These are phyloP conservation scores for Liopterus haemorrhoidalis DNA, from an alignment of 2,888 invertebrate genomes.

Conservation along the genomic window DNA sequence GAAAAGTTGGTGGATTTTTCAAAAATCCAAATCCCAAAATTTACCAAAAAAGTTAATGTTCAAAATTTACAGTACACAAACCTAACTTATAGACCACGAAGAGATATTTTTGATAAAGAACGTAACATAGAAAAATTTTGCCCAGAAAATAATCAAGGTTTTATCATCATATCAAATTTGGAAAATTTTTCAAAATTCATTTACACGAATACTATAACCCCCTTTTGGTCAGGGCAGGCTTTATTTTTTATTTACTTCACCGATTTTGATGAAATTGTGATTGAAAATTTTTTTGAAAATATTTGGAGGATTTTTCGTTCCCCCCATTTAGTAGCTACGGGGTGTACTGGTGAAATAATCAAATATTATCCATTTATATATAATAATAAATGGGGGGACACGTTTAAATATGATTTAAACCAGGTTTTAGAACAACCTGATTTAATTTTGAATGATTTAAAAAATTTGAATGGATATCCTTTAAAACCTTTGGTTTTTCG, in stretches of 20 bases:
- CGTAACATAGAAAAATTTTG: constrained; percentile 12
- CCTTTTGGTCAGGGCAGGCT: constrained; percentile 15
- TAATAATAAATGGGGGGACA: constrained; percentile 1
- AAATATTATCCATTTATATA: constrained; percentile 13
- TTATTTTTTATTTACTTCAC: constrained; percentile 13
- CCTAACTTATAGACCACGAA: constrained; percentile 8
- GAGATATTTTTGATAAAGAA: constrained; percentile 12
- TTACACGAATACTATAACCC: constrained; percentile 9
- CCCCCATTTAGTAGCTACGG: constrained; percentile 8
- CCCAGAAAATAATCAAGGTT: constrained; percentile 12
- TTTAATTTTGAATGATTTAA: constrained; percentile 30
- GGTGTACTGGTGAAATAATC: constrained; percentile 9
- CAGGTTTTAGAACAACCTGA: constrained; percentile 9
- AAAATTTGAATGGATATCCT: constrained; percentile 40
- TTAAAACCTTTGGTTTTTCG: constrained; percentile 40
- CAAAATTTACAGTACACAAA: constrained; percentile 11
- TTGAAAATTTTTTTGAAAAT: constrained; percentile 13
- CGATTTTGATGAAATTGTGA: constrained; percentile 2
- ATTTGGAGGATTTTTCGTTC: constrained; percentile 11
- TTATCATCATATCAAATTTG: constrained; percentile 9
- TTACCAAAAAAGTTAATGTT: constrained; percentile 11
- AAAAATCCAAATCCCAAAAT: constrained; percentile 2
- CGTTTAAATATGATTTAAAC: constrained; percentile 6
- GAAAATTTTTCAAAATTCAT: constrained; percentile 9
- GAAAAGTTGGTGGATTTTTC: no score